phyloP scores from a whole-genome alignment of 2,797 vertebrate species.

The Erpetoichthys calabaricus region DNA sequence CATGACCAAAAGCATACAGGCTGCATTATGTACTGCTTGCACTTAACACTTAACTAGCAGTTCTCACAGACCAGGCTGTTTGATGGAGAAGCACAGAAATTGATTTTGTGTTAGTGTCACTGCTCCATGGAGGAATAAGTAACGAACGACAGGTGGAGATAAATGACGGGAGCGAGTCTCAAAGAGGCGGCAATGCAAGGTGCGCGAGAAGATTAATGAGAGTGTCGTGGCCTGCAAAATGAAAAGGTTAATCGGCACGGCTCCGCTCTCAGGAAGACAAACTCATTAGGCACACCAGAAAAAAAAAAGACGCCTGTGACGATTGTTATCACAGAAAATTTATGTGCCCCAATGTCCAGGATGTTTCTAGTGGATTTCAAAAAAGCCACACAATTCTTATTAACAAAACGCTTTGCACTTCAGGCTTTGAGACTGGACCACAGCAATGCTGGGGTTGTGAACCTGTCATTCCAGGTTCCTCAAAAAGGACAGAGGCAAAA shows the following conservation, averaged over 20 bases:
- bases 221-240: constrained; percentile 3
- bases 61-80: neutral
- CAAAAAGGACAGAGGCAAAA: too few species aligned
- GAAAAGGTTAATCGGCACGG: constrained; percentile 8
- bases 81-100: constrained; percentile 1
- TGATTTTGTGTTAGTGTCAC: neutral
- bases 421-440: too few species aligned
- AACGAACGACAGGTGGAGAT: constrained; percentile 1
- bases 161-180: constrained; percentile 1
- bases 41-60: neutral
- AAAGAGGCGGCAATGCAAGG: neutral
- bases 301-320: neutral
- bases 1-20: too few species aligned
- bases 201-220: neutral
- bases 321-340: neutral
- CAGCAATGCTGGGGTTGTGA: too few species aligned
- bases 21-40: too few species aligned
- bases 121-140: neutral
- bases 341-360: neutral
- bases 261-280: neutral
- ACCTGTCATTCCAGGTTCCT: too few species aligned
- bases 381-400: too few species aligned
- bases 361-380: neutral
- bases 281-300: neutral
- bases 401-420: too few species aligned